A percentile compares a stretch with the other conserved stretches of the same genome.
Conservation (phyloP, 2,797 vertebrate species). For the Smutsia gigantea region DNA sequence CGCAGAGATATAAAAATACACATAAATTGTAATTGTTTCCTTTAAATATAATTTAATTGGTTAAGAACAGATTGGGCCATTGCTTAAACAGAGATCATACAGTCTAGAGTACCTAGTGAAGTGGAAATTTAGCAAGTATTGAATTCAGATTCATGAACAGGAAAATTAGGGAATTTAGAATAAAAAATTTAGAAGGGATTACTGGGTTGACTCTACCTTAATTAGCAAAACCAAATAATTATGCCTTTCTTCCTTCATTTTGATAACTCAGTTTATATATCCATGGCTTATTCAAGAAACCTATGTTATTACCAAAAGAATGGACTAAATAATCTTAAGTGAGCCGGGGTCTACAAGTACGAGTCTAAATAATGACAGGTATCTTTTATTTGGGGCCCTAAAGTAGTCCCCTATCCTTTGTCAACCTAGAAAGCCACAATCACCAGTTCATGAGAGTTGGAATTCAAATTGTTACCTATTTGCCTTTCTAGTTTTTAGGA, state of each 20-base stretch:
- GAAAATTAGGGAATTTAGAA: neutral
- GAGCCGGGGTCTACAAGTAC: neutral
- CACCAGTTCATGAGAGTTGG: neutral
- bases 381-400: neutral
- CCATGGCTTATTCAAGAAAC: neutral
- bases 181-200: neutral
- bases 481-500: neutral
- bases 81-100: neutral
- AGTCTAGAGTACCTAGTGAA: neutral
- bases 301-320: neutral
- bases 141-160: neutral
- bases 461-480: neutral
- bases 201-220: neutral
- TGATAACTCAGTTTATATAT: neutral
- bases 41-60: neutral
- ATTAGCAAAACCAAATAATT: neutral
- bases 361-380: neutral
- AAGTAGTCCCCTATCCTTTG: neutral
- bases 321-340: neutral
- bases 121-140: neutral
- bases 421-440: neutral
- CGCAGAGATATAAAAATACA: neutral
- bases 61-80: neutral
- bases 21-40: neutral
- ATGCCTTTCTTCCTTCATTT: neutral